Conservation (phyloP, 2,113 vertebrate genomes). For the Hemichromis elongatus region DNA sequence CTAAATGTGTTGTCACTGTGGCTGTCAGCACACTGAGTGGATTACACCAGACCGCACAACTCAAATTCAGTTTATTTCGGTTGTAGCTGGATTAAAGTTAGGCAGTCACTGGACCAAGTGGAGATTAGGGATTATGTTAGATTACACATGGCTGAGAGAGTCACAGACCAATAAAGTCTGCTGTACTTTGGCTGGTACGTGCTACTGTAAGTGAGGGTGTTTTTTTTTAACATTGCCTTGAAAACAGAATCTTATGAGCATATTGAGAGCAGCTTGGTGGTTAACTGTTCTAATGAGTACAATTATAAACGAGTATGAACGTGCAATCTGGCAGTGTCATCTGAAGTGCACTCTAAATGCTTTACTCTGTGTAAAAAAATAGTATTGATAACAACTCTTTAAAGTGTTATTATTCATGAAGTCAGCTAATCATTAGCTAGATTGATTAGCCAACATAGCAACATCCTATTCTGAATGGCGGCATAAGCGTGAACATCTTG, state of each 20-base stretch:
- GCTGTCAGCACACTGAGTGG: constrained; percentile 51
- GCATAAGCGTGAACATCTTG: background rate
- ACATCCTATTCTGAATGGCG: background rate
- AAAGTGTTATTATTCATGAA: background rate
- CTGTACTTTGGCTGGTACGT: background rate
- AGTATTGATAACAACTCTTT: background rate
- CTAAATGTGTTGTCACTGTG: constrained; percentile 38
- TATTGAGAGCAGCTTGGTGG: background rate
- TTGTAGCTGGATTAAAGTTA: constrained; percentile 49
- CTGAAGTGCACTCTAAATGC: background rate
- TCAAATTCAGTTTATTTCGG: constrained; percentile 35
- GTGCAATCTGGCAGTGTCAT: background rate
- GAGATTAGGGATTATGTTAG: constrained; percentile 58
- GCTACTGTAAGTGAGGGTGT: background rate
- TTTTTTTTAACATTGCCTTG: background rate
- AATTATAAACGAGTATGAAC: background rate
- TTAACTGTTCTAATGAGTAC: background rate
- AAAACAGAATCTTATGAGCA: background rate
- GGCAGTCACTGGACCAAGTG: constrained; percentile 40
- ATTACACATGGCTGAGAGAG: constrained; percentile 32
- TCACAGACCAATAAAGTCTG: background rate
- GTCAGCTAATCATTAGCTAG: background rate
- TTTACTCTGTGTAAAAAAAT: background rate
- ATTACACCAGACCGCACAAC: constrained; percentile 46
- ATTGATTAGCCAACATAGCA: background rate